phyloP scores from a whole-genome alignment of 2,113 vertebrate genomes.

The Aldabrachelys gigantea region DNA sequence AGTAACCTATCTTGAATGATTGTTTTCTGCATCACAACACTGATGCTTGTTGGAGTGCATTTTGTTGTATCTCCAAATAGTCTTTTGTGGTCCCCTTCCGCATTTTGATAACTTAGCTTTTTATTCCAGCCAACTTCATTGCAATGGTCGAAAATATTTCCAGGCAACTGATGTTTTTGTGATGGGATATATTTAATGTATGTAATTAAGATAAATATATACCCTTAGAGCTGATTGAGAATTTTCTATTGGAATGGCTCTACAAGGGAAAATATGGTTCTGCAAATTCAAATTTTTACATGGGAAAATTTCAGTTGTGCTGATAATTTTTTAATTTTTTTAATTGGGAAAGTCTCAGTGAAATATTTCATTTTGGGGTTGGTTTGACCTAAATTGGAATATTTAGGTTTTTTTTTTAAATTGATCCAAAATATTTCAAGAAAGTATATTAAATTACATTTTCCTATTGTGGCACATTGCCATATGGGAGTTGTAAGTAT shows the following conservation, averaged over 20 bases:
- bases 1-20: not conserved
- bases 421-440: no score
- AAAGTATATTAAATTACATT: no score
- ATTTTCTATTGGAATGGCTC: not conserved
- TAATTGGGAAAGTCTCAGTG: no score
- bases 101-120: constrained; percentile 31
- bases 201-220: not conserved
- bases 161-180: constrained; percentile 13
- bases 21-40: not conserved
- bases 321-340: not conserved
- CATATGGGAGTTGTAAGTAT: no score
- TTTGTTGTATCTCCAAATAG: not conserved
- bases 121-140: constrained; percentile 41
- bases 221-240: not conserved
- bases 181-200: not conserved
- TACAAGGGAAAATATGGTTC: no score
- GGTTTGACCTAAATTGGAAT: not conserved
- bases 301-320: not conserved
- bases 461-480: no score
- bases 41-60: not conserved
- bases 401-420: no score
- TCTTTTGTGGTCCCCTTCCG: not conserved
- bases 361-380: not conserved
- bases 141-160: constrained; percentile 36
- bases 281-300: no score